These are phyloP conservation scores for Tenebrio molitor DNA, from an alignment of 1,140 invertebrate species.

Conservation along the genomic window DNA sequence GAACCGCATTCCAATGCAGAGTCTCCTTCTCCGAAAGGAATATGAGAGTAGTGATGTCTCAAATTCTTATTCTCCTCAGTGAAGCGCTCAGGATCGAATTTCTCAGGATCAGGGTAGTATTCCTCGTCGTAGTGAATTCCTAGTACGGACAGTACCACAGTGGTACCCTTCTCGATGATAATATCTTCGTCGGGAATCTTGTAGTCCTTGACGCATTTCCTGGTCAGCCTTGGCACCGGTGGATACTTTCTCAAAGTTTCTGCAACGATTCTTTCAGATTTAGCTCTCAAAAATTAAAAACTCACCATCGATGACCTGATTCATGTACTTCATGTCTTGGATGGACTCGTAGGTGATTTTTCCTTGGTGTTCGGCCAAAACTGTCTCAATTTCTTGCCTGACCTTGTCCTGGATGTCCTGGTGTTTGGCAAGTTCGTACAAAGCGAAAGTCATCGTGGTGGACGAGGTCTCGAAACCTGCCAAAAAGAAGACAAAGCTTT, in stretches of 20 bases:
- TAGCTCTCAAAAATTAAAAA: background rate
- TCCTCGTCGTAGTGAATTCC: slow-evolving; percentile 5
- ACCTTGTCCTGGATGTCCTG: slow-evolving; percentile 66
- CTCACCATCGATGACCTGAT: slow-evolving; percentile 64
- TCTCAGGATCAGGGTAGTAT: slow-evolving; percentile 46
- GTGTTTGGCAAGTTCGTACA: slow-evolving; percentile 68
- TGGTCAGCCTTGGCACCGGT: slow-evolving; percentile 66
- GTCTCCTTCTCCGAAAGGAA: slow-evolving; percentile 6
- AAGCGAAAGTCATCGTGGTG: slow-evolving; percentile 65
- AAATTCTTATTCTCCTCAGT: background rate
- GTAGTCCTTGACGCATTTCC: slow-evolving; percentile 66
- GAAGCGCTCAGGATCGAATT: slow-evolving; percentile 48
- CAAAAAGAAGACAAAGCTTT: slow-evolving; percentile 54
- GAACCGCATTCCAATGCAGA: no score
- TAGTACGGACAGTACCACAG: background rate
- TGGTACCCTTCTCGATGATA: slow-evolving; percentile 67
- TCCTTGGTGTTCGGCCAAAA: slow-evolving; percentile 66
- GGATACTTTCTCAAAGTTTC: slow-evolving; percentile 72
- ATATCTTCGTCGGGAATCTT: slow-evolving; percentile 64
- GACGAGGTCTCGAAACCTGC: slow-evolving; percentile 70
- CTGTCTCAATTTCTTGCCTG: slow-evolving; percentile 66
- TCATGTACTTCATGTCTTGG: slow-evolving; percentile 67
- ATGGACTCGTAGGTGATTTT: slow-evolving; percentile 71
- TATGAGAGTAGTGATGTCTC: background rate
- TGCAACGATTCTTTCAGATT: slow-evolving; percentile 35